Evolutionary conservation across 2,113 vertebrate species (phyloP).

Genomic region (Anolis carolinensis): DNA sequence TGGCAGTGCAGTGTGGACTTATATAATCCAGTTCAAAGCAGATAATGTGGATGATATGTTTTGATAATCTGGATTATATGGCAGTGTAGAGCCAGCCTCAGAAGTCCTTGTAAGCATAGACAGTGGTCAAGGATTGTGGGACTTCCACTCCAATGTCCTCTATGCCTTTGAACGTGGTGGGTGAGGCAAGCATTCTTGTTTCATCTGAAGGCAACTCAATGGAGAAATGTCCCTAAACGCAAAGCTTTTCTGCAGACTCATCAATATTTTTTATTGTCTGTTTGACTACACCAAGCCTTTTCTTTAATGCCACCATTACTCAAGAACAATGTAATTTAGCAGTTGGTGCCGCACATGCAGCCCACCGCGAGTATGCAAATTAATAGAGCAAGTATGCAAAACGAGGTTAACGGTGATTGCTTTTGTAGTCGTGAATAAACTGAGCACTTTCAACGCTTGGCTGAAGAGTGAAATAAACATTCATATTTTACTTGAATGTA

Average conservation of each 20-base stretch:
- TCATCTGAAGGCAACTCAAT: not conserved
- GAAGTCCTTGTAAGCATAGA: too few relatives aligned
- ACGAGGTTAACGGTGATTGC: constrained; percentile 68
- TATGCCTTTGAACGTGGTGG: too few relatives aligned
- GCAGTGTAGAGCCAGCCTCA: too few relatives aligned
- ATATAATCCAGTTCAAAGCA: too few relatives aligned
- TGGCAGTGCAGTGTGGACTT: too few relatives aligned
- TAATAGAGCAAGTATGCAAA: constrained; percentile 73
- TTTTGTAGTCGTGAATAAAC: constrained; percentile 68
- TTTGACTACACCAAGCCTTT: constrained; percentile 56
- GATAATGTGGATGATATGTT: too few relatives aligned
- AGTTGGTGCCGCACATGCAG: constrained; percentile 47
- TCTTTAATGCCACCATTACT: constrained; percentile 55
- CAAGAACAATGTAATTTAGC: constrained; percentile 64
- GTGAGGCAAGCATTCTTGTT: too few relatives aligned
- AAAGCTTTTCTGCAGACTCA: constrained; percentile 58
- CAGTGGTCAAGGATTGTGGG: too few relatives aligned
- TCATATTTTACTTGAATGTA: constrained; percentile 39
- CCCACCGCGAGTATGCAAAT: constrained; percentile 65
- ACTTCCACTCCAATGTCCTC: too few relatives aligned
- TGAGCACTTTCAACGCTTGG: constrained; percentile 71
- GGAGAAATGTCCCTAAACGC: not conserved
- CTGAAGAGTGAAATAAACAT: constrained; percentile 60
- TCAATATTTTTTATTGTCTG: constrained; percentile 67
- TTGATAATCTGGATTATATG: too few relatives aligned